Base-by-base conservation (phyloP, 2,888 invertebrate genomes). In the Trissoscelio sp. region DNA sequence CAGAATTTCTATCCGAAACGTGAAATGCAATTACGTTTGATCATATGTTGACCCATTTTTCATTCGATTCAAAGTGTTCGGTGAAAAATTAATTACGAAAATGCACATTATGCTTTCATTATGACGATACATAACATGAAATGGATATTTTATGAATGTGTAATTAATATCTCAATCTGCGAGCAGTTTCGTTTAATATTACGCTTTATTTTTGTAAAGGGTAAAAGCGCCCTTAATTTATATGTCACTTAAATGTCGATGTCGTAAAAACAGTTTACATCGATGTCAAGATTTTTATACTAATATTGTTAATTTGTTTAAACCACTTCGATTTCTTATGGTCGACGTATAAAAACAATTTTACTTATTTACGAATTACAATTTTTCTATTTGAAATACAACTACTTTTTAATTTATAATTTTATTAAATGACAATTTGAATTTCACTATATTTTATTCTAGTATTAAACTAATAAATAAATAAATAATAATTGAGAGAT, bases 191-290 rank as follows among this genome's bases (percentile, higher is more conserved):
- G 28, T 2, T 22, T 14, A 28, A 51, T 3, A 22, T 11, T 14
- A n/a, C 24, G 24, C 14, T 57, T 7, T 31, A 62, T 34, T 60
- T 73, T 62, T 53, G 62, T 11, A 73, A 64, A 73, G 64, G 55
- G 55, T 44, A 46, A 12, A 62, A n/a, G n/a, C 22, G 16, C 31
- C 22, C 11, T 22, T 16, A 42, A 16, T 74, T 66, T 58, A 31
- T 42, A 67, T 60, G 77, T 69, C 69, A 67, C 18, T 58, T 44
- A 69, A 77, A 77, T 69, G 53, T 60, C 9, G 24, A 22, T 20
- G 12, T 48, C 53, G 31, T 53, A 20, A 51, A 60, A 67, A n/a
- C 18, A 6, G 16, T 46, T 66, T 44, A 20, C 18, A 18, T 51
- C 22, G 11, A 34, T 51, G 22, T 51, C 12, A 51, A 18, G 34